These are phyloP conservation scores for Hystrix brachyura DNA, from an alignment of 2,113 vertebrate genomes.

Conservation along the genomic window DNA sequence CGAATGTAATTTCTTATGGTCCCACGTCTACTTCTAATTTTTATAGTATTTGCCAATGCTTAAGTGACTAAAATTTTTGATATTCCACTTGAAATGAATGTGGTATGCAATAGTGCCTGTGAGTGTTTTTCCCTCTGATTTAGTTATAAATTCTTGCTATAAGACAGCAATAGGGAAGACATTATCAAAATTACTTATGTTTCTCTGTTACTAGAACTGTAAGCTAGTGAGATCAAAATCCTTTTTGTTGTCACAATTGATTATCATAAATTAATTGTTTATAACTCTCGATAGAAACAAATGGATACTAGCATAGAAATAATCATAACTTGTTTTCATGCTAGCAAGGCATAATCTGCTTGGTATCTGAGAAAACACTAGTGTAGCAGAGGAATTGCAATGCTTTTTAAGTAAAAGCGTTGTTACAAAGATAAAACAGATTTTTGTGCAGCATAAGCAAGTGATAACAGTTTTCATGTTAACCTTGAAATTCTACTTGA, in stretches of 20 bases:
- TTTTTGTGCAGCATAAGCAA: conserved; percentile 75
- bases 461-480: conserved; percentile 70
- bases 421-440: conserved; percentile 73
- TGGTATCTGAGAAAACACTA: conserved; percentile 41
- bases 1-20: not conserved
- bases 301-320: conserved; percentile 75
- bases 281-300: conserved; percentile 83
- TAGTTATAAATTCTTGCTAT: conserved; percentile 79
- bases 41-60: conserved; percentile 25
- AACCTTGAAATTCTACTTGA: conserved; percentile 66
- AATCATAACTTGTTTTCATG: conserved; percentile 80
- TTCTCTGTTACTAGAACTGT: conserved; percentile 75
- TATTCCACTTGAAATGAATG: conserved; percentile 51
- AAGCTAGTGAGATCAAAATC: conserved; percentile 72
- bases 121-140: conserved; percentile 66
- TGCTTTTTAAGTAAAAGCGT: conserved; percentile 63
- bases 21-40: not conserved
- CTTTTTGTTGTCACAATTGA: conserved; percentile 71
- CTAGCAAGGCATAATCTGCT: conserved; percentile 23
- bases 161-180: conserved; percentile 69
- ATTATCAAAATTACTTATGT: conserved; percentile 79
- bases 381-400: conserved; percentile 35
- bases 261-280: conserved; percentile 82
- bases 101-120: not conserved
- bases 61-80: conserved; percentile 7